A percentile compares a stretch with the other conserved stretches of the same genome.
phyloP scores from a whole-genome alignment of 2,113 vertebrate species.

The Amblyornis subalaris region DNA sequence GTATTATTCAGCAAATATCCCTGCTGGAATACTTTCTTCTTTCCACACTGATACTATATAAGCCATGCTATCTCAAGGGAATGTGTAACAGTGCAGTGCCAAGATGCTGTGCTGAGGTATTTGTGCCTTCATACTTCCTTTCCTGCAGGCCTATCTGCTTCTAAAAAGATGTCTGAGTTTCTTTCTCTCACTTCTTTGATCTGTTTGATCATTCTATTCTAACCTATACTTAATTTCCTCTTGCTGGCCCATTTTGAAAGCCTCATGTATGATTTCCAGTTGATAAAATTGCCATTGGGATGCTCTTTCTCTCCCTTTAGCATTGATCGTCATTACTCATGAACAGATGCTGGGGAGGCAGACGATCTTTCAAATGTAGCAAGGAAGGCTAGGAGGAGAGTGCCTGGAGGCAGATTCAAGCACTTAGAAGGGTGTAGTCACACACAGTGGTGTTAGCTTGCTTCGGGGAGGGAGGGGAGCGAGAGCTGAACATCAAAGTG shows the following conservation, averaged over 20 bases:
- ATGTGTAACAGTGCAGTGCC: not conserved
- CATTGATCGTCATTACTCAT: not conserved
- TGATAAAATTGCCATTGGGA: conserved; percentile 19
- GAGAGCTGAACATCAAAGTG: conserved; percentile 63
- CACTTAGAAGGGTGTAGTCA: conserved; percentile 35
- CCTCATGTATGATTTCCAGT: not conserved
- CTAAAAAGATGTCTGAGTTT: not conserved
- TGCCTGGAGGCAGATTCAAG: conserved; percentile 38
- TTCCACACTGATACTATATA: not conserved
- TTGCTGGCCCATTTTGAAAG: not conserved
- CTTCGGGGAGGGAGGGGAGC: not conserved
- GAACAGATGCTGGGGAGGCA: conserved; percentile 23
- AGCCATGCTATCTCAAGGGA: not conserved
- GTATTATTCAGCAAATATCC: not conserved
- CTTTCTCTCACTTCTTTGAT: not conserved
- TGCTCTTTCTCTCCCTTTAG: conserved; percentile 1
- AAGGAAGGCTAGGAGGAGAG: not conserved
- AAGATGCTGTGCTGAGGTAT: not conserved
- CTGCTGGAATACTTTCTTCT: not conserved
- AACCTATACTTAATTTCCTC: not conserved
- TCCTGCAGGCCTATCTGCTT: not conserved
- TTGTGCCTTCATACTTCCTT: not conserved
- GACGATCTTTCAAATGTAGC: conserved; percentile 25
- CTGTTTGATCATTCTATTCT: not conserved
- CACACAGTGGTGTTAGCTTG: not conserved